Percentiles rank a stretch among this genome's conserved stretches.
These are phyloP conservation scores for Bradynema listronoti DNA, from an alignment of 1,140 invertebrate genomes.

Conservation along the genomic window DNA sequence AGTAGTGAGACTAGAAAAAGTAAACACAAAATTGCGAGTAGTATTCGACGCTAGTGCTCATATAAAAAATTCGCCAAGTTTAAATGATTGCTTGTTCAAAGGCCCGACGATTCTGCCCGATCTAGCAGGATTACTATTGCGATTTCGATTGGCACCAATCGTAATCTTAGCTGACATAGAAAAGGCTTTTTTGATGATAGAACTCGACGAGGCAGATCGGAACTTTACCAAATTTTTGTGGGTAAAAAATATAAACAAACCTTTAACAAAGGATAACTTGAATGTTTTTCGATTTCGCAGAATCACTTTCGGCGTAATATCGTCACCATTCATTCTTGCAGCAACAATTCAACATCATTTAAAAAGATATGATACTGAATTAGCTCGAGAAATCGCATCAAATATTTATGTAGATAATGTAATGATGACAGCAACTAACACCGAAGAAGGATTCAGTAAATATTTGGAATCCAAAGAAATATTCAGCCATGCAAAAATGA, in stretches of 20 bases:
- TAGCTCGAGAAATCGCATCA: neutral
- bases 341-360: constrained; percentile 27
- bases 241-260: constrained; percentile 21
- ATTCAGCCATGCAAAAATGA: constrained; percentile 28
- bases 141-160: constrained; percentile 11
- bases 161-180: constrained; percentile 28
- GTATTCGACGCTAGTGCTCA: constrained; percentile 58
- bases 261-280: constrained; percentile 10
- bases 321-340: constrained; percentile 24
- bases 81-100: constrained; percentile 55
- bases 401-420: constrained; percentile 42
- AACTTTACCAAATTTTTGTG: constrained; percentile 37
- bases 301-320: constrained; percentile 28
- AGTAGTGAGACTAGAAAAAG: constrained; percentile 18
- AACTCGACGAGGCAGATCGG: constrained; percentile 13
- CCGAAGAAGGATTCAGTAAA: constrained; percentile 13
- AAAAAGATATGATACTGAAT: neutral
- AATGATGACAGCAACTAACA: neutral
- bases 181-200: constrained; percentile 37
- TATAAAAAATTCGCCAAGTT: constrained; percentile 23
- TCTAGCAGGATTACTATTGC: constrained; percentile 19
- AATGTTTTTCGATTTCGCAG: constrained; percentile 20
- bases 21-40: constrained; percentile 55
- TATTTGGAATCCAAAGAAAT: constrained; percentile 7
- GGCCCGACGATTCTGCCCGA: constrained; percentile 37